Evolutionary conservation across 2,888 invertebrate genomes (phyloP).

Genomic region (Criorhina ranunculi): DNA sequence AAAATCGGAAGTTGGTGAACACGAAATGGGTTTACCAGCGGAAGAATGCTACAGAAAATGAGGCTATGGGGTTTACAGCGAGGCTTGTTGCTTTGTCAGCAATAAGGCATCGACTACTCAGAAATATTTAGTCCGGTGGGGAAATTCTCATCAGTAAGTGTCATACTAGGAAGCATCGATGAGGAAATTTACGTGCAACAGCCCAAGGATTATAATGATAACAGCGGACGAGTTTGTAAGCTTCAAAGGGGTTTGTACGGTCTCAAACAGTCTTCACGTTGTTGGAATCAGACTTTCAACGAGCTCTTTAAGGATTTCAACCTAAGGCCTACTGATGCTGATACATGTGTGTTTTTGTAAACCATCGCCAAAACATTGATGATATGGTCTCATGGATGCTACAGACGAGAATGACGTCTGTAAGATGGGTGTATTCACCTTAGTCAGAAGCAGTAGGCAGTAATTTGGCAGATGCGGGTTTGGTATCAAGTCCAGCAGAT

Average conservation of each 20-base stretch:
- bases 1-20: slow-evolving; percentile 67
- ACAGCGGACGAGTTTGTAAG: background rate
- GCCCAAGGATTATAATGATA: background rate
- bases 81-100: slow-evolving; percentile 79
- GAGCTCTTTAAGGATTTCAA: too few species aligned
- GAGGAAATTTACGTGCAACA: too few species aligned
- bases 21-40: slow-evolving; percentile 78
- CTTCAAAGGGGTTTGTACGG: background rate
- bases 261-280: background rate
- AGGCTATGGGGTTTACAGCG: slow-evolving; percentile 76
- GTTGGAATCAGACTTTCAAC: background rate
- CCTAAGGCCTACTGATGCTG: too few species aligned
- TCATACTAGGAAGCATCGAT: too few species aligned
- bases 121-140: too few species aligned
- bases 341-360: too few species aligned
- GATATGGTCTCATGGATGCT: slow-evolving; percentile 69
- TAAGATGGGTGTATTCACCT: background rate
- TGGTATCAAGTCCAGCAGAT: slow-evolving; percentile 15
- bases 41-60: slow-evolving; percentile 58
- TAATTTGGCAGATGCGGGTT: background rate
- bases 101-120: slow-evolving; percentile 21
- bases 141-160: too few species aligned
- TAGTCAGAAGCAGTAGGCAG: background rate
- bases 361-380: background rate
- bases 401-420: background rate